Conservation (phyloP, 2,797 vertebrate species). For the Decapterus maruadsi region DNA sequence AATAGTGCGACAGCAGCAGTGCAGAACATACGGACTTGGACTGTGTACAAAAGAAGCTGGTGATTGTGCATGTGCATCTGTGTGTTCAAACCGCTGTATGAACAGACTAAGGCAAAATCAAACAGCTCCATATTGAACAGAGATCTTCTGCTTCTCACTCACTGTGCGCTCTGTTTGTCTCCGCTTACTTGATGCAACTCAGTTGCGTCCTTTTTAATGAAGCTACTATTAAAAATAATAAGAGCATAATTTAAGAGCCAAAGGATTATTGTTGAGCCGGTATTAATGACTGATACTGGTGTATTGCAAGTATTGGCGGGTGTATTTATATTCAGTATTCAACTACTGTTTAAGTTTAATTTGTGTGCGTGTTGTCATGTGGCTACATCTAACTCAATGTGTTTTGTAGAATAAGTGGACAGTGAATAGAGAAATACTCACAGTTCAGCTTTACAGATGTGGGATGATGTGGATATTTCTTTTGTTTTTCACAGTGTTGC, state of each 20-base stretch:
- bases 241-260: constrained; percentile 4
- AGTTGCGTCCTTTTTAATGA: constrained; percentile 6
- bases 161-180: background rate
- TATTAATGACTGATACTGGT: background rate
- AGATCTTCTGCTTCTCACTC: background rate
- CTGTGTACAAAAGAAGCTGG: constrained; percentile 29
- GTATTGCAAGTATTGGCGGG: background rate
- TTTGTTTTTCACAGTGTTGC: background rate
- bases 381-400: background rate
- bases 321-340: background rate
- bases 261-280: background rate
- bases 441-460: background rate
- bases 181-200: background rate
- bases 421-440: too few relatives aligned
- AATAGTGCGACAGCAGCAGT: constrained; percentile 41
- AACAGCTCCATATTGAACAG: constrained; percentile 17
- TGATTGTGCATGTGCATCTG: constrained; percentile 17
- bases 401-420: background rate
- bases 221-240: constrained; percentile 25
- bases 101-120: constrained; percentile 15
- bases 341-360: background rate
- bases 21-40: constrained; percentile 34
- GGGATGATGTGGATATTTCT: background rate
- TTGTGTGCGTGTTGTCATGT: background rate
- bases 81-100: constrained; percentile 26